These are phyloP conservation scores for Achroia grisella DNA, from an alignment of 1,140 invertebrate genomes.

Conservation along the genomic window DNA sequence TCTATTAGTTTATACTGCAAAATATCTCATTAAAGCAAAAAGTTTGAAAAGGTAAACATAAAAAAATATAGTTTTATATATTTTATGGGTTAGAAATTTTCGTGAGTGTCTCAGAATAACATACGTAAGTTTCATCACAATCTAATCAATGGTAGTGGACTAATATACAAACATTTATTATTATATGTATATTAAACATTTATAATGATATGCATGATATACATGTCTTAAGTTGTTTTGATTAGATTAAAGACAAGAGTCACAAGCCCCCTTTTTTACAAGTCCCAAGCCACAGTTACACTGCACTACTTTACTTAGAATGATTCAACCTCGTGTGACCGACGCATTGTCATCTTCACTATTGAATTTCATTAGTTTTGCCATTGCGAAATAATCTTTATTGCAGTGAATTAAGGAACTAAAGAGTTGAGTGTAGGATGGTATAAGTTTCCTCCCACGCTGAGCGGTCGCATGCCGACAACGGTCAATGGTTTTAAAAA, in stretches of 20 bases:
- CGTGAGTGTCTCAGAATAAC: no score
- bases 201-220: no score
- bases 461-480: constrained; percentile 18
- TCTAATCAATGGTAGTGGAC: no score
- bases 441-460: constrained; percentile 20
- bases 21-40: no score
- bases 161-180: no score
- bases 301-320: constrained; percentile 50
- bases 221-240: no score
- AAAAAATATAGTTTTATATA: no score
- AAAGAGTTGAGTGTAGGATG: constrained; percentile 8
- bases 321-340: constrained; percentile 48
- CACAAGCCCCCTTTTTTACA: neutral
- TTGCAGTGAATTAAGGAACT: neutral
- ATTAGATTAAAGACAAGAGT: constrained; percentile 5
- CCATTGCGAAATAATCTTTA: constrained; percentile 14
- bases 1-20: no score
- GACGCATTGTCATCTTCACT: constrained; percentile 38
- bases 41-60: no score
- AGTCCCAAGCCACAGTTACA: constrained; percentile 47
- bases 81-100: no score
- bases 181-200: no score
- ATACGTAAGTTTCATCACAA: no score
- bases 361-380: constrained; percentile 6
- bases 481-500: constrained; percentile 35